Percentiles rank a stretch among this genome's conserved stretches.
phyloP scores from a whole-genome alignment of 1,140 invertebrate species.

The Dryas iulia region DNA sequence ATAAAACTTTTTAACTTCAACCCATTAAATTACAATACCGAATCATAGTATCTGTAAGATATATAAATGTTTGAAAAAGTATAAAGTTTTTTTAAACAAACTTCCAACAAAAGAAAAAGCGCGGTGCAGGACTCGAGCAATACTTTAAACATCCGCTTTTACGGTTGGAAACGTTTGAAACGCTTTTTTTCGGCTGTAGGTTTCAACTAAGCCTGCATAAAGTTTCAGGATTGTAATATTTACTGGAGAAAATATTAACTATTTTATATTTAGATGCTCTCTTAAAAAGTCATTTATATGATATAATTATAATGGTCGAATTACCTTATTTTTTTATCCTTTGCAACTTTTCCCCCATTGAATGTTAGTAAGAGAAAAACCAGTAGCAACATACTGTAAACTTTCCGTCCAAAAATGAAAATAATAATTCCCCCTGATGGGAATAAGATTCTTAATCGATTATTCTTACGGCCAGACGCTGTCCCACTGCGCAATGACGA shows the following conservation, averaged over 20 bases:
- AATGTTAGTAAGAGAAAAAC: too few relatives aligned
- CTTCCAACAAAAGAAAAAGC: conserved; percentile 20
- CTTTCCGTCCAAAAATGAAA: too few relatives aligned
- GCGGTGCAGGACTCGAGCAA: conserved; percentile 1
- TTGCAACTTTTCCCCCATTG: too few relatives aligned
- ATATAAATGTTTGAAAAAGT: neutral
- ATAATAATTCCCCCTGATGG: too few relatives aligned
- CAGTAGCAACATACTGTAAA: too few relatives aligned
- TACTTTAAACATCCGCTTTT: conserved; percentile 12
- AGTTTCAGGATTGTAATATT: neutral
- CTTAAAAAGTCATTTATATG: too few relatives aligned
- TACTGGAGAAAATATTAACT: neutral
- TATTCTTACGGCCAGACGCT: too few relatives aligned
- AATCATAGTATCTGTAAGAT: neutral
- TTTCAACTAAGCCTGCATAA: neutral
- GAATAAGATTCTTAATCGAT: too few relatives aligned
- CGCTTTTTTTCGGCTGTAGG: neutral
- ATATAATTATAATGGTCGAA: too few relatives aligned
- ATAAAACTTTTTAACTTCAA: too few relatives aligned
- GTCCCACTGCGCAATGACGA: too few relatives aligned
- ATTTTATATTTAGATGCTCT: neutral
- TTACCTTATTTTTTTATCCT: too few relatives aligned
- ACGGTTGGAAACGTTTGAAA: conserved; percentile 14
- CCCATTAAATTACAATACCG: neutral
- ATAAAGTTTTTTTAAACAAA: conserved; percentile 9